These are phyloP conservation scores for Eupithecia abbreviata DNA, from an alignment of 2,888 invertebrate species.

Conservation along the genomic window DNA sequence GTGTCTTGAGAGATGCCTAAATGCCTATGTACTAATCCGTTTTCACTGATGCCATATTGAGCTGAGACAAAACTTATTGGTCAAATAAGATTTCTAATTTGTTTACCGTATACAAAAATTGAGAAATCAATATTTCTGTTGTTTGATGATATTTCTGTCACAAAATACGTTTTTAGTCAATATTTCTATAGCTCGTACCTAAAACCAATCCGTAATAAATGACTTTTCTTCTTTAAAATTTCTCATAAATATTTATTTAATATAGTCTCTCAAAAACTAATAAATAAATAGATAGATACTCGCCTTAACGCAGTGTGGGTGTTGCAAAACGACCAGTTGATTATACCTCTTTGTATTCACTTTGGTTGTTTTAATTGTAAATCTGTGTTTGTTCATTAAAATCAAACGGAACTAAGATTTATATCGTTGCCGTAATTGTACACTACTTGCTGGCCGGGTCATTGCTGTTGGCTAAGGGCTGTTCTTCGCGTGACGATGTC, in stretches of 20 bases:
- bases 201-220: not conserved
- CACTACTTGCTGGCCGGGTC: conserved; percentile 37
- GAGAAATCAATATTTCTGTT: not conserved
- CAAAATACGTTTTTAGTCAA: not conserved
- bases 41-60: not conserved
- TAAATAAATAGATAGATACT: not conserved
- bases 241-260: not conserved
- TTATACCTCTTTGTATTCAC: conserved; percentile 45
- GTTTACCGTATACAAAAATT: not conserved
- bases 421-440: conserved; percentile 54
- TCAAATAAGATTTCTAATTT: not conserved
- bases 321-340: conserved; percentile 52
- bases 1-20: not conserved
- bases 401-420: conserved; percentile 59
- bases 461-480: conserved; percentile 23
- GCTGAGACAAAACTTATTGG: not conserved
- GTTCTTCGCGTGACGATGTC: conserved; percentile 20
- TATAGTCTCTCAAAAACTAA: not conserved
- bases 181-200: not conserved
- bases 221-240: not conserved
- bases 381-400: conserved; percentile 57
- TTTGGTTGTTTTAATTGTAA: conserved; percentile 50
- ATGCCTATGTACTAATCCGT: not conserved
- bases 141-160: no score
- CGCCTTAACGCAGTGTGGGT: conserved; percentile 53